A percentile compares a stretch with the other conserved stretches of the same genome.
Conservation (phyloP, 2,113 vertebrate genomes). For the Dunckerocampus dactyliophorus region DNA sequence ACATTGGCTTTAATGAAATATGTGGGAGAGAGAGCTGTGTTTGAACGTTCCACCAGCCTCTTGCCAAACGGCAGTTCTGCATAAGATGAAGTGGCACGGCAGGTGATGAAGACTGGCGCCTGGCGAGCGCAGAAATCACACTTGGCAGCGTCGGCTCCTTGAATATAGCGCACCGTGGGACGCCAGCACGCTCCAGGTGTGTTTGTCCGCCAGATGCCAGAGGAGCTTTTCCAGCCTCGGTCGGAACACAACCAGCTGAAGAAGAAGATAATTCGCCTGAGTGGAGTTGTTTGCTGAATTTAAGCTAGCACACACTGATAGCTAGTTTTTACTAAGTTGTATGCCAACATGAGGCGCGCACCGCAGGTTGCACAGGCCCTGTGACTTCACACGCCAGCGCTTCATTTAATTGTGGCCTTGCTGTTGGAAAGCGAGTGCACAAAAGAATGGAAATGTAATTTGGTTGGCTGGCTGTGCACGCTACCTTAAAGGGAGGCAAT, state of each 20-base stretch:
- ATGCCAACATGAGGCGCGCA: no score
- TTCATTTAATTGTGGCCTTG: neutral
- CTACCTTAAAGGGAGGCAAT: neutral
- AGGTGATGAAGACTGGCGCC: conserved; percentile 7
- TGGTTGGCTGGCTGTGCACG: neutral
- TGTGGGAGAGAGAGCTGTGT: neutral
- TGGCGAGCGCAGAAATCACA: conserved; percentile 20
- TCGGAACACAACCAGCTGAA: conserved; percentile 6
- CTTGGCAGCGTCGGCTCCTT: conserved; percentile 11
- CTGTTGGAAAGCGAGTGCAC: neutral
- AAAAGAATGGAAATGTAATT: neutral
- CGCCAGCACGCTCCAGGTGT: conserved; percentile 16
- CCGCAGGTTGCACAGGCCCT: no score
- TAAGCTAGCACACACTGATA: neutral
- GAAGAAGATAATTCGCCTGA: neutral
- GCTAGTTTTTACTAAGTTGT: neutral
- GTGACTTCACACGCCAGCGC: no score
- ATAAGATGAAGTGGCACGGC: conserved; percentile 22
- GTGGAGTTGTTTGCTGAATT: neutral
- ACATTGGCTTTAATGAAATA: conserved; percentile 2
- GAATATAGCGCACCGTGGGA: conserved; percentile 18
- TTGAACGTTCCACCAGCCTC: neutral
- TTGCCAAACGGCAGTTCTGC: neutral
- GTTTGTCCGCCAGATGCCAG: conserved; percentile 32
- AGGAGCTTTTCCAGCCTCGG: conserved; percentile 12